Evolutionary conservation across 1,140 invertebrate species (phyloP).

Genomic region (Stegodyphus mimosarum): DNA sequence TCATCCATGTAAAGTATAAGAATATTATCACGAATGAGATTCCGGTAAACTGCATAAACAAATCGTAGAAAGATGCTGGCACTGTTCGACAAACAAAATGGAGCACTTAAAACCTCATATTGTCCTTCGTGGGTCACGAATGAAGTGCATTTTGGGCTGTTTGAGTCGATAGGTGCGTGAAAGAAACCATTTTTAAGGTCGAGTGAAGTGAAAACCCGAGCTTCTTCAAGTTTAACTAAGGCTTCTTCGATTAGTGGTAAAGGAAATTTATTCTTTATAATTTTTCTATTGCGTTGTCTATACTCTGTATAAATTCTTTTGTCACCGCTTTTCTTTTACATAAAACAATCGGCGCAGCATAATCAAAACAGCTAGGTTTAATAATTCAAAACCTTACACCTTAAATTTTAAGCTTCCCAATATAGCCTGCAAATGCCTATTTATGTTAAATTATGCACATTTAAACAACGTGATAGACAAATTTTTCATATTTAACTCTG

Average conservation of each 20-base stretch:
- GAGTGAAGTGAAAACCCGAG: not conserved
- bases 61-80: not conserved
- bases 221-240: not conserved
- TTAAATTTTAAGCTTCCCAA: too few species aligned
- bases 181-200: slow-evolving; percentile 5
- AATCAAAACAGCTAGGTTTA: not conserved
- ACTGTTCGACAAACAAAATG: not conserved
- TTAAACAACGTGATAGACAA: too few species aligned
- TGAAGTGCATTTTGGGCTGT: not conserved
- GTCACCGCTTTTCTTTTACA: not conserved
- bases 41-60: not conserved
- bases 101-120: not conserved
- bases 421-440: too few species aligned
- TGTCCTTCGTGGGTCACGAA: not conserved
- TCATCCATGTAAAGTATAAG: not conserved
- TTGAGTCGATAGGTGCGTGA: not conserved
- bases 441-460: too few species aligned
- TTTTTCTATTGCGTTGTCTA: not conserved
- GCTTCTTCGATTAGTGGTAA: not conserved
- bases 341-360: not conserved
- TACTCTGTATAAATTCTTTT: not conserved
- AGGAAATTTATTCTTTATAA: not conserved
- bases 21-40: not conserved
- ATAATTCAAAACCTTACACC: not conserved
- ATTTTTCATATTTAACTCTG: too few species aligned